phyloP scores from a whole-genome alignment of 2,113 vertebrate genomes.

The Anthoscopus minutus region DNA sequence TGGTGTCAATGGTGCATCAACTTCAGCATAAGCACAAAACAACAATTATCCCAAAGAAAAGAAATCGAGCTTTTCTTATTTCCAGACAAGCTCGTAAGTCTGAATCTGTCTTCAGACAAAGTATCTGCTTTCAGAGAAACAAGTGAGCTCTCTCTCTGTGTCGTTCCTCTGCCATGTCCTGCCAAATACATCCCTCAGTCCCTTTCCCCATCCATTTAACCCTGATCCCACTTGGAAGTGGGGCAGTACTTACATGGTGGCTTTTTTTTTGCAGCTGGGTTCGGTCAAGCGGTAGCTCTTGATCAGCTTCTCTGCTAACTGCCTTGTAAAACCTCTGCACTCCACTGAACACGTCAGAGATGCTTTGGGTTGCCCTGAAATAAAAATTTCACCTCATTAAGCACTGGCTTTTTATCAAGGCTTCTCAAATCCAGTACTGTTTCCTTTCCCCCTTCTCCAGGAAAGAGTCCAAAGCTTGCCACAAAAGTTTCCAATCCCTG shows the following conservation, averaged over 20 bases:
- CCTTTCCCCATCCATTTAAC: not conserved
- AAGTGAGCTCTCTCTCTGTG: accelerated
- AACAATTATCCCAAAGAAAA: not conserved
- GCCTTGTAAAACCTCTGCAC: accelerated
- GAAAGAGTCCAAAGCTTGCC: not conserved
- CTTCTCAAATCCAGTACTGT: not conserved
- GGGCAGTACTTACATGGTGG: not conserved
- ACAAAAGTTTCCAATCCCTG: not conserved
- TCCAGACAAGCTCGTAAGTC: not conserved
- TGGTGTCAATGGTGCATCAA: not conserved
- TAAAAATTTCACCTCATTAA: not conserved
- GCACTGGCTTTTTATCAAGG: accelerated
- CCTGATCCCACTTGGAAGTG: not conserved
- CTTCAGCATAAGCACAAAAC: not conserved
- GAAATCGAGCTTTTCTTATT: not conserved
- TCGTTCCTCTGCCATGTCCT: not conserved
- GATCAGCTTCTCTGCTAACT: accelerated
- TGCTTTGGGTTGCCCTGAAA: constrained; percentile 51
- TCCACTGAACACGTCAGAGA: not conserved
- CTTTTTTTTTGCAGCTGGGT: accelerated
- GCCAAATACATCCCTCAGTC: accelerated
- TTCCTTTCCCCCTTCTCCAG: not conserved
- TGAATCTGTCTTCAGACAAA: not conserved
- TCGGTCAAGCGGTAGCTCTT: not conserved
- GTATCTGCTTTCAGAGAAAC: not conserved